Evolutionary conservation across 1,140 invertebrate genomes (phyloP), one percentile per base, ranked within the genome.

Genomic region (Spodoptera litura): DNA sequence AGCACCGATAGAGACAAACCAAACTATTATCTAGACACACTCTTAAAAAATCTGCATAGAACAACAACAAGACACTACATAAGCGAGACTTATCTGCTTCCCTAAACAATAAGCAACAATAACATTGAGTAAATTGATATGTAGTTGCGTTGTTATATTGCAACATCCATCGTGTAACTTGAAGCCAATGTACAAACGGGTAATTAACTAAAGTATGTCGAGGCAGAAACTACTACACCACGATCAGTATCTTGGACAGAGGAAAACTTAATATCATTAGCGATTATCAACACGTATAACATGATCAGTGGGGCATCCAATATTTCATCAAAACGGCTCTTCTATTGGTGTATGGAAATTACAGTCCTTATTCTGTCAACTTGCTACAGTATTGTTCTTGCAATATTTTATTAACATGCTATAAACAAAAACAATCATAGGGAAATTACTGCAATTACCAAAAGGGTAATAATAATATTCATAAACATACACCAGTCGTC

Each of bases 151-250:
- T 49, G 58, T 74, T 74, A 62, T 58, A 61, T 74, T 74, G 72
- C 72, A 74, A 52, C 58, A 49, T 74, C 44, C 49, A 49, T 74
- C 44, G 44, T 31, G 77, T 62, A 71, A 78, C 56, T 61, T 58
- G 68, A 73, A 66, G 59, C 78, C 73, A 72, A 79, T 79, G 59
- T n/a, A 55, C 27, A 61, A 25, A 11, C 11, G 61, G 20, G 78
- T 73, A 73, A 64, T 79, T 58, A 64, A 58, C 35, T 71, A 61
- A 56, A 79, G 78, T 79, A 56, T 79, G 68, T 73, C 78, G 68
- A 79, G 56, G 72, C 56, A 74, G 58, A 62, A 61, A 49, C 55
- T 52, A 13, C 71, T 73, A 73, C 71, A 27, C 13, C 62, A 51
- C 44, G 62, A 66, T 59, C 15, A 25, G 58, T 73, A 73, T 73